Base-by-base conservation (phyloP, 2,888 invertebrate species). In the Drosophila colorata region DNA sequence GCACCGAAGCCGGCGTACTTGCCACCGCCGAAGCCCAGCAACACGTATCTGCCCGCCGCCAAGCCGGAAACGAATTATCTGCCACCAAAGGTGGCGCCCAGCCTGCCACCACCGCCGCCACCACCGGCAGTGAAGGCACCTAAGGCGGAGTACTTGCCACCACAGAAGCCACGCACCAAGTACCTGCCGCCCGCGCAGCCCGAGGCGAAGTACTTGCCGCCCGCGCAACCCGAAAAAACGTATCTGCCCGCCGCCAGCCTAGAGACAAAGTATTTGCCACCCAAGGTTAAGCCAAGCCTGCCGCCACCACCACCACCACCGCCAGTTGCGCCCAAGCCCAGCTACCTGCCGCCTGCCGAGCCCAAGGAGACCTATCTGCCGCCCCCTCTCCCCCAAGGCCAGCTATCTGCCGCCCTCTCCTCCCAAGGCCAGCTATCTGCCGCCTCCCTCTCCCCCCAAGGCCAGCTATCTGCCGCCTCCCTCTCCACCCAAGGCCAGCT, bases 71-170 rank as follows among this genome's bases (percentile, higher is more conserved):
- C n/a, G 0, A 87, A 85, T 44, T 78, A 87, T 51, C 53, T 87
- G 69, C 88, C 89, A 7, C 75, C 84, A 6, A 89, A 89, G 53
- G 67, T 89, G 7, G 53, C 78, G 25, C 68, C 84, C 9, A 72
- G 63, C 13, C 25, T 88, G 52, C 82, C 88, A 2, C 85, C 89
- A 25, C 88, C 83, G 18, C 89, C 77, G 37, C 80, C 88, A 51
- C 88, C 88, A 2, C 89, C 88, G 0, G 69, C 88, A n/a, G 51
- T 25, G 2, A 53, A 52, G 44, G 53, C 68, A 1, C 52, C 80
- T 25, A 69, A 68, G 40, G 11, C 78, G 0, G 57, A 68, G 35
- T 71, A 87, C 8, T 37, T 88, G 69, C 85, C 83, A 13, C 78
- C 83, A 38, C 75, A 78, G 48, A 79, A 69, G 25, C 70, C 75